Percentiles rank a stretch among this genome's conserved stretches.
Conservation (phyloP, 2,113 vertebrate genomes). For the Pollimyrus isidori region DNA sequence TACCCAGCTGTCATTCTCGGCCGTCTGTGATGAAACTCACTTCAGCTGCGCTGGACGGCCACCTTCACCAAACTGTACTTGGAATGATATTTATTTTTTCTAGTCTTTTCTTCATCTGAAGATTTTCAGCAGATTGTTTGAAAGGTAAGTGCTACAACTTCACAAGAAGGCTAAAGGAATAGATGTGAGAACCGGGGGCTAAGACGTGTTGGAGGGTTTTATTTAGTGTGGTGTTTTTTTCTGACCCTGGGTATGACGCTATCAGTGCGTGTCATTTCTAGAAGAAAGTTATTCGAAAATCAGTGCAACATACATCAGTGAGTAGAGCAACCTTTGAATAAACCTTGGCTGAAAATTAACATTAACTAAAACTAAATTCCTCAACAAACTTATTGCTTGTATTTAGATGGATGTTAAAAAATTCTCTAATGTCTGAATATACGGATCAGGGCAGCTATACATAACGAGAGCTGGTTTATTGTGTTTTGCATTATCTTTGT, state of each 20-base stretch:
- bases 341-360: neutral
- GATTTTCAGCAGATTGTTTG: neutral
- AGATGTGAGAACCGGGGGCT: neutral
- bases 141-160: slow-evolving; percentile 6
- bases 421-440: neutral
- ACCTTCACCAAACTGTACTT: neutral
- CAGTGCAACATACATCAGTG: neutral
- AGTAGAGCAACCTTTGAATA: neutral
- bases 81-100: neutral
- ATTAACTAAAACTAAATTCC: neutral
- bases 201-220: neutral
- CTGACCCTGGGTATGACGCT: neutral
- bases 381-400: neutral
- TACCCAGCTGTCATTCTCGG: neutral
- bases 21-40: neutral
- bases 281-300: neutral
- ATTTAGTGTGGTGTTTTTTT: neutral
- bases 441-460: neutral
- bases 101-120: neutral
- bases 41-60: neutral
- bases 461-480: neutral
- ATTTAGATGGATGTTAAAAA: neutral
- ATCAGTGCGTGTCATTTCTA: neutral
- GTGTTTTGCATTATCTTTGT: neutral
- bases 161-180: neutral